Evolutionary conservation across 2,113 vertebrate species (phyloP).

Genomic region (Ameiurus melas): DNA sequence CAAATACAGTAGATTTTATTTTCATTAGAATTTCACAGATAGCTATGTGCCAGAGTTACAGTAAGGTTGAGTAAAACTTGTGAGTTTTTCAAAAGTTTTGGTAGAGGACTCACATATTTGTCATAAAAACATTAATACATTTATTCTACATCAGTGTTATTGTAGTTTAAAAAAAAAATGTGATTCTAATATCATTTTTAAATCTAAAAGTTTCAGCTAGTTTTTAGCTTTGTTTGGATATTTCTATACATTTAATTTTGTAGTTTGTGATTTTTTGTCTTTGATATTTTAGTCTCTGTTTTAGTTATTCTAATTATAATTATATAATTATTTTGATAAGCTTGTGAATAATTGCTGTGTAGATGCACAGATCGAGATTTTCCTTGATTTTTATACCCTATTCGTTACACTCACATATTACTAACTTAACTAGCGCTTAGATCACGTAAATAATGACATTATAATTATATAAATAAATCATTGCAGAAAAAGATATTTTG

Average conservation of each 20-base stretch:
- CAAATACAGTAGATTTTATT: not conserved
- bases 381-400: not conserved
- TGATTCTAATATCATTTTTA: not conserved
- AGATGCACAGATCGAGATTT: not conserved
- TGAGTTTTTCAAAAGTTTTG: not conserved
- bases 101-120: not conserved
- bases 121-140: not conserved
- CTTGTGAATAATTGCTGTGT: not conserved
- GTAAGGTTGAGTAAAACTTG: not conserved
- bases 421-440: not conserved
- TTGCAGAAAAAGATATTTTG: not conserved
- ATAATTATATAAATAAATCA: not conserved
- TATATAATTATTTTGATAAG: not conserved
- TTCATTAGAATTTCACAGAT: not conserved
- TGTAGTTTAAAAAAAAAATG: not conserved
- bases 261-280: not conserved
- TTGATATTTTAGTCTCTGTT: not conserved
- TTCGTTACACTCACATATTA: not conserved
- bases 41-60: not conserved
- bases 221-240: not conserved
- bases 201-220: not conserved
- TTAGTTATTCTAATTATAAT: not conserved
- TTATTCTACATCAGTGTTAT: not conserved
- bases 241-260: not conserved
- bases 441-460: not conserved